Conservation (phyloP, 2,888 invertebrate genomes). For the Cryptus viduatorius region DNA sequence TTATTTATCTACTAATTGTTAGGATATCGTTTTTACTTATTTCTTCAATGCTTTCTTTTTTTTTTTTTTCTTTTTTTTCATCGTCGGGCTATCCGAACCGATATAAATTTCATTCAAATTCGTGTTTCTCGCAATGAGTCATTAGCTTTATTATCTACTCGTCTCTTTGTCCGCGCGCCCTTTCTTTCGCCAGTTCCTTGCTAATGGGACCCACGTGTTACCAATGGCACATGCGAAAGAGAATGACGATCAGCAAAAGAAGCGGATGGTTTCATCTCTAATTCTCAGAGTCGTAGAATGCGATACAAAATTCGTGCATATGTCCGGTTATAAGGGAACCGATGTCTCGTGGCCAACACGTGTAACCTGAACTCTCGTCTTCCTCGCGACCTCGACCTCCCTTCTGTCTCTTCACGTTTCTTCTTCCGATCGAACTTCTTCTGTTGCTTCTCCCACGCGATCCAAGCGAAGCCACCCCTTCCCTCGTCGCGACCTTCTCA, state of each 20-base stretch:
- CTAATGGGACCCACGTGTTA: constrained; percentile 80
- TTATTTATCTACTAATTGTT: too few species aligned
- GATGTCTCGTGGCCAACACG: constrained; percentile 70
- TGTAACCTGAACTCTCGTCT: constrained; percentile 66
- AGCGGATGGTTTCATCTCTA: neutral
- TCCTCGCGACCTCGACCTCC: constrained; percentile 32
- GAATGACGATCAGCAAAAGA: constrained; percentile 21
- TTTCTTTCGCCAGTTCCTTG: constrained; percentile 76
- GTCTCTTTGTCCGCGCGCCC: constrained; percentile 57
- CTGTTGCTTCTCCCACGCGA: constrained; percentile 47
- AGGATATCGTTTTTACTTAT: too few species aligned
- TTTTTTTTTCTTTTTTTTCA: neutral
- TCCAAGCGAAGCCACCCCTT: constrained; percentile 61
- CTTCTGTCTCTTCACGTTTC: constrained; percentile 53
- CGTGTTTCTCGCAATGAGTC: constrained; percentile 47
- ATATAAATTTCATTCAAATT: constrained; percentile 52
- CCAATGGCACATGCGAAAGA: constrained; percentile 63
- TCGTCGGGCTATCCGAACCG: neutral
- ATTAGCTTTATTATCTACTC: neutral
- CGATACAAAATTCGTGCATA: constrained; percentile 35
- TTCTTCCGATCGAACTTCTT: constrained; percentile 54
- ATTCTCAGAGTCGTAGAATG: constrained; percentile 31
- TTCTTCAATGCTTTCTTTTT: too few species aligned
- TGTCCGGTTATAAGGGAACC: constrained; percentile 15
- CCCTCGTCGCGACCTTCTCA: constrained; percentile 62